Evolutionary conservation across 2,797 vertebrate genomes (phyloP), one percentile per base, ranked within the genome.

Genomic region (Agapornis canus): DNA sequence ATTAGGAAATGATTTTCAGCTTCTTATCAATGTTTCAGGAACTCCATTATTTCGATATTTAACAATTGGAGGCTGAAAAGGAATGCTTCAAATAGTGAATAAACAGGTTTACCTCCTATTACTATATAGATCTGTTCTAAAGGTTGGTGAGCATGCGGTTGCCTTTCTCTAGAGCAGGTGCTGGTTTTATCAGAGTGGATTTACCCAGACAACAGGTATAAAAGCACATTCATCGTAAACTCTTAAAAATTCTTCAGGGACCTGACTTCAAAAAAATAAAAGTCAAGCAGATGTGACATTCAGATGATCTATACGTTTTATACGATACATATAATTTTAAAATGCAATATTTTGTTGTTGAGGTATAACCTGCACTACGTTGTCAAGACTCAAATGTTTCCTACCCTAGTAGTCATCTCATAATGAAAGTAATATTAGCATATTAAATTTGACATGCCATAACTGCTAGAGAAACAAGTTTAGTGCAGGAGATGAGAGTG

Each of bases 1-100:
- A 96, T 97, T 94, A 94, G 76, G 90, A 82, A 86, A 92, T 70
- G 90, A 94, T 90, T 97, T 97, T 97, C 89, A 96, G 90, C 88
- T 96, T 84, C 95, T 96, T 94, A 95, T 82, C 85, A 64, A 77
- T 93, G 84, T 96, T 98, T 96, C 80, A 95, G 92, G 56, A 93
- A 54, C 66, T 95, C 79, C 92, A 96, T 96, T 88, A 82, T 79
- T 89, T 97, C 31, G 52, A 82, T 95, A 92, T 93, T 96, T 96
- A 96, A 95, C 91, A 93, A 69, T 51, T 56, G 92, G 73, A 81
- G 90, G 73, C 72, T 75, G 66, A 96, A 86, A 61, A 93, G 51
- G 94, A 97, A 73, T 45, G 39, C 25, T 96, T 96, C 85, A 91
- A 32, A 87, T 47, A 94, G 84, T 22, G 29, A 94, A 90, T 91